These are phyloP conservation scores for Centropus bengalensis DNA, from an alignment of 2,113 vertebrate genomes.

Conservation along the genomic window DNA sequence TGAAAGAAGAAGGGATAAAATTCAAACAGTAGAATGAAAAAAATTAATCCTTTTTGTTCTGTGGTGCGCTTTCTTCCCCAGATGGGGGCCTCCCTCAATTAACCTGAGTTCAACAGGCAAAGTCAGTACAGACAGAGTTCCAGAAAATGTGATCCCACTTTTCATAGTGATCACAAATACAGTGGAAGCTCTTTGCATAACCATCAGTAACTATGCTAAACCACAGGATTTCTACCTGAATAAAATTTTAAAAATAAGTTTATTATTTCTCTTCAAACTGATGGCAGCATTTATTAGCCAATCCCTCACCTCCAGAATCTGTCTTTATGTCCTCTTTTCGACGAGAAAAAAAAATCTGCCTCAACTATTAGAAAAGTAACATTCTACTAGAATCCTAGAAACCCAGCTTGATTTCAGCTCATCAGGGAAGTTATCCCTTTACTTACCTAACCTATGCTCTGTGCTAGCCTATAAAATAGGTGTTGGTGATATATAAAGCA, in stretches of 20 bases:
- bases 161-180: background rate
- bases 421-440: background rate
- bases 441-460: background rate
- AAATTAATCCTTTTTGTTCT: constrained; percentile 14
- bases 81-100: constrained; percentile 22
- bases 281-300: background rate
- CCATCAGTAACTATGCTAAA: background rate
- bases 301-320: background rate
- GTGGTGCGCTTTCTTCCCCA: background rate
- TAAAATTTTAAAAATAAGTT: background rate
- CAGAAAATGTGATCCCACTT: background rate
- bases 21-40: constrained; percentile 10
- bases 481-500: background rate
- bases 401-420: background rate
- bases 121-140: background rate
- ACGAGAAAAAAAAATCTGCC: background rate
- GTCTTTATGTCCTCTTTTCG: background rate
- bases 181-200: background rate
- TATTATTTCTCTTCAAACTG: background rate
- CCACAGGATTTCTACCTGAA: background rate
- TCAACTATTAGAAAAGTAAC: background rate
- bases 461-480: background rate
- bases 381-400: background rate
- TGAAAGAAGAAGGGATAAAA: constrained; percentile 50
- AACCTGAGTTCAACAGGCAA: constrained; percentile 6